Evolutionary conservation across 2,797 vertebrate species (phyloP).

Genomic region (Acanthurus lineatus): DNA sequence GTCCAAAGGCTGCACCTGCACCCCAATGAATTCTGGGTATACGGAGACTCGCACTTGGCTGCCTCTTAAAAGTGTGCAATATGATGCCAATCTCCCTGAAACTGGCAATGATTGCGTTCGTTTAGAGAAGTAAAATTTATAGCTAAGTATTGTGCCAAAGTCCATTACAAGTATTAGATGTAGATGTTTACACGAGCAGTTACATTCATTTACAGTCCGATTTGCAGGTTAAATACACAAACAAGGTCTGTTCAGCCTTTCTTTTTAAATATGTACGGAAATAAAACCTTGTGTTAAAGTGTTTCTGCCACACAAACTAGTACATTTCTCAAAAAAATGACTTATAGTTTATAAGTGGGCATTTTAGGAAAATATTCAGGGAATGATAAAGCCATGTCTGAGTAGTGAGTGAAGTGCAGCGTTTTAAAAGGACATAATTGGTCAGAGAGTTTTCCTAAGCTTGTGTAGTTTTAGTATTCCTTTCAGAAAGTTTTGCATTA

Average conservation of each 20-base stretch:
- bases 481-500: conserved; percentile 38
- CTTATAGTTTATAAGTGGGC: background rate
- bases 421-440: conserved; percentile 14
- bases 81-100: conserved; percentile 29
- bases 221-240: conserved; percentile 14
- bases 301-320: background rate
- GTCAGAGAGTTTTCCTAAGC: background rate
- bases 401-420: background rate
- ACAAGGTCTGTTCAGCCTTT: background rate
- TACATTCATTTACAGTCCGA: background rate
- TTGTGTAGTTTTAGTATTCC: conserved; percentile 12
- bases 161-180: conserved; percentile 14
- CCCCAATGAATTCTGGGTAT: conserved; percentile 51
- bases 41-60: conserved; percentile 18
- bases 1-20: conserved; percentile 53
- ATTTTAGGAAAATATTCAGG: conserved; percentile 16
- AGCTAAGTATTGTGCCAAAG: conserved; percentile 18
- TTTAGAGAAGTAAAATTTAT: conserved; percentile 28
- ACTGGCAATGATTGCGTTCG: conserved; percentile 19
- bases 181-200: background rate
- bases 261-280: background rate
- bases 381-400: conserved; percentile 1
- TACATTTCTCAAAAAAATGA: background rate
- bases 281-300: background rate
- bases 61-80: conserved; percentile 31